Base-by-base conservation (phyloP, 1,140 invertebrate genomes). In the Penaeus chinensis region DNA sequence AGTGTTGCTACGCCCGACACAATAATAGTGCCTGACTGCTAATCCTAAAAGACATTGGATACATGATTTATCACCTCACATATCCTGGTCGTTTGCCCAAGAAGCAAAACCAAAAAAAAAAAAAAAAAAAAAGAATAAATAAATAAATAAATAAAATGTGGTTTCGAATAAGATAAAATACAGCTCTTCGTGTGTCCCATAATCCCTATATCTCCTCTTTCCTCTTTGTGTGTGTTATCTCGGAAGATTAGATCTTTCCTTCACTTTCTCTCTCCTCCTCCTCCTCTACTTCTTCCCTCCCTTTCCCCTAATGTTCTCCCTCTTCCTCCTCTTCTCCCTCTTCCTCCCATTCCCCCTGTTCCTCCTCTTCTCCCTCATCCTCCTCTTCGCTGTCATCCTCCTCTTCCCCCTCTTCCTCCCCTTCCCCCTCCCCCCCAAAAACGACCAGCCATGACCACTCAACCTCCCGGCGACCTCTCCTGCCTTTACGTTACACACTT, bases 371-470 rank as follows among this genome's bases (percentile, higher is more conserved):
- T 47, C 16, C 42, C 27, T 37, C 32, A 10, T 32, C 16, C 20
- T 76, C 18, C n/a, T 10, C 27, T 76, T 32, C 74, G 2, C 47
- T 27, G 47, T 61, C 61, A n/a, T 16, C 4, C 61, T 22, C 78
- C 27, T n/a, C n/a, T 47, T 22, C 3, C 22, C 54, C 8, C 11
- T 8, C n/a, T 61, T 18, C 69, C 16, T 32, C 22, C 24, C 69
- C 65, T 32, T 54, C 62, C 60, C 63, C 66, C 19, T 22, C 60
- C 27, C 60, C 61, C 60, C 61, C 60, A 32, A 27, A 61, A 32
- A 82, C 32, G 66, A 61, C 63, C 79, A 61, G 27, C 32, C 42
- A 81, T 20, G 63, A 54, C n/a, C 79, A 61, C 79, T 61, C 60
- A 60, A 27, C 18, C n/a, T 81, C 63, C 63, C 79, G 47, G 20